Evolutionary conservation across 2,888 invertebrate species (phyloP).

Genomic region (Dioctria rufipes): DNA sequence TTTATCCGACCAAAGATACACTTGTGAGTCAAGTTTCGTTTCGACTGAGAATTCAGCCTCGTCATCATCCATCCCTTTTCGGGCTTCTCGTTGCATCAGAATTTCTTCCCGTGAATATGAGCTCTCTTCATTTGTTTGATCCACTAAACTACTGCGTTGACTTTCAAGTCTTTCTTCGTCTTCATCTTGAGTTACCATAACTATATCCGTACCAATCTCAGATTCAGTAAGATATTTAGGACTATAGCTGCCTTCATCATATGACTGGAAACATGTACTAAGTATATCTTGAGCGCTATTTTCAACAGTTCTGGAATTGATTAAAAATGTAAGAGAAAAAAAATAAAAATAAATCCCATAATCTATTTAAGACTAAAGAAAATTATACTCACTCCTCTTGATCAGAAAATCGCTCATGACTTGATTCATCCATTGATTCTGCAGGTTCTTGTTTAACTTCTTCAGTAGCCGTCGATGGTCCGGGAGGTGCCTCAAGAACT

Average conservation of each 20-base stretch:
- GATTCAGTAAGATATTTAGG: conserved; percentile 78
- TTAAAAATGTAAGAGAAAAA: background rate
- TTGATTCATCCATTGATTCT: conserved; percentile 52
- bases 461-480: background rate
- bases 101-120: conserved; percentile 73
- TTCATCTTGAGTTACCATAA: conserved; percentile 82
- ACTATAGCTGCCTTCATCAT: conserved; percentile 87
- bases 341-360: background rate
- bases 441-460: conserved; percentile 55
- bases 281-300: conserved; percentile 57
- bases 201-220: conserved; percentile 81
- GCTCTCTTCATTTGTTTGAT: conserved; percentile 78
- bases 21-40: conserved; percentile 86
- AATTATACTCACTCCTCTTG: conserved; percentile 35
- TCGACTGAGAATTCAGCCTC: conserved; percentile 95
- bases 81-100: conserved; percentile 84
- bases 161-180: conserved; percentile 83
- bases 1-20: conserved; percentile 93
- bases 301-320: conserved; percentile 42
- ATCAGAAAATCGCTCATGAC: conserved; percentile 58
- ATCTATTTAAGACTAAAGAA: background rate
- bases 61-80: conserved; percentile 87
- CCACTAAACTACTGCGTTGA: conserved; percentile 79
- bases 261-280: conserved; percentile 77
- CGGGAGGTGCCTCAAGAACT: conserved; percentile 61